Evolutionary conservation across 2,113 vertebrate species (phyloP).

Genomic region (Pelobates fuscus): DNA sequence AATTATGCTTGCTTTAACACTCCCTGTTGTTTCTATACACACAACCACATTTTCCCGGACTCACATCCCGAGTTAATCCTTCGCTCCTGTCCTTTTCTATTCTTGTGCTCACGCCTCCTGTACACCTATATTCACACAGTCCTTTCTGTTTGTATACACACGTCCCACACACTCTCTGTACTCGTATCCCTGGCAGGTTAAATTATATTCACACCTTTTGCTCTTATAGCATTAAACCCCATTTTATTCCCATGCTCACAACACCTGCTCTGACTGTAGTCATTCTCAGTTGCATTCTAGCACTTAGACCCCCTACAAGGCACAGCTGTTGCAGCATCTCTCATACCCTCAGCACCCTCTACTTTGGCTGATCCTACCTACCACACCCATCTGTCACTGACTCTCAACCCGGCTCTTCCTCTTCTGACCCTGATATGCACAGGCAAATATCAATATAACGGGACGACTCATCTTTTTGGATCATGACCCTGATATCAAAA

Average conservation of each 20-base stretch:
- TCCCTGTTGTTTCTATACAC: background rate
- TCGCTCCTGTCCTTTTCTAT: background rate
- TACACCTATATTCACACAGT: background rate
- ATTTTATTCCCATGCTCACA: constrained; percentile 9
- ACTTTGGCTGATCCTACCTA: background rate
- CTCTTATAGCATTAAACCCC: background rate
- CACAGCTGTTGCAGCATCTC: constrained; percentile 20
- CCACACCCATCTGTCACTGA: constrained; percentile 37
- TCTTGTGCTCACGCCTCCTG: background rate
- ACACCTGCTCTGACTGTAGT: background rate
- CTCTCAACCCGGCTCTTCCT: background rate
- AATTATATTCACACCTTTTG: background rate
- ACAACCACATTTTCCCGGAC: background rate
- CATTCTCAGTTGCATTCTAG: background rate
- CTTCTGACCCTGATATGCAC: background rate
- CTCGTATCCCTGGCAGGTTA: background rate
- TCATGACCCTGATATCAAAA: background rate
- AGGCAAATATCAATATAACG: background rate
- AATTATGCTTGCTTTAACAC: background rate
- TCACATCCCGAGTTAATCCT: background rate
- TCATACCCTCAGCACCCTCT: background rate
- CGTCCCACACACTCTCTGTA: background rate
- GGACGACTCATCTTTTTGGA: background rate
- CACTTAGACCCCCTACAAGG: constrained; percentile 4
- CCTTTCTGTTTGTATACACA: background rate